Percentiles rank a stretch among this genome's conserved stretches.
These are phyloP conservation scores for Osmerus eperlanus DNA, from an alignment of 2,113 vertebrate species.

Conservation along the genomic window DNA sequence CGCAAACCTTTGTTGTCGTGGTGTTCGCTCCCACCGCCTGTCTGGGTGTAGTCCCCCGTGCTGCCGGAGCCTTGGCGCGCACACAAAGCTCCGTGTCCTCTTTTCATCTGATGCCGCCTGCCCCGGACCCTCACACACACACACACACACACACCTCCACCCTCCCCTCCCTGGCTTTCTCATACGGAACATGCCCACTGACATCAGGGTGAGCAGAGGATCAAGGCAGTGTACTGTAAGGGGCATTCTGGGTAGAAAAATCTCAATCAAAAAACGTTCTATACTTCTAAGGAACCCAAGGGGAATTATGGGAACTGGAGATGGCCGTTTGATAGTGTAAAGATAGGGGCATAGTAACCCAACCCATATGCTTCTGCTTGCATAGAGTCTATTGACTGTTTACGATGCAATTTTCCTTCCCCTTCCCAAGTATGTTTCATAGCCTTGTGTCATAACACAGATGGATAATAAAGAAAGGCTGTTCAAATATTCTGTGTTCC, in stretches of 20 bases:
- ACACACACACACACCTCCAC: conserved; percentile 1
- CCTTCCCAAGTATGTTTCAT: too few species aligned
- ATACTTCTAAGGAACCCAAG: too few species aligned
- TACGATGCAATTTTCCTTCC: too few species aligned
- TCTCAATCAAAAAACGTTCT: background rate
- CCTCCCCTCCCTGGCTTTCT: conserved; percentile 7
- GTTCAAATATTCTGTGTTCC: too few species aligned
- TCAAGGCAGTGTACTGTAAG: background rate
- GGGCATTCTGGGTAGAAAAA: background rate
- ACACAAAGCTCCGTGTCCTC: conserved; percentile 30
- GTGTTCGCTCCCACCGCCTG: conserved; percentile 28
- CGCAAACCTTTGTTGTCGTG: conserved; percentile 32
- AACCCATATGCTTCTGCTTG: too few species aligned
- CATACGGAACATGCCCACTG: conserved; percentile 17
- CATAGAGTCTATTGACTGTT: too few species aligned
- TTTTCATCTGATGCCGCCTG: conserved; percentile 42
- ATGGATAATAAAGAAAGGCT: too few species aligned
- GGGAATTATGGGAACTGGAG: too few species aligned
- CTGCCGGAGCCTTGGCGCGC: conserved; percentile 24
- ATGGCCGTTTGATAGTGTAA: too few species aligned
- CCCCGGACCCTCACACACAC: background rate
- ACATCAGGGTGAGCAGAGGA: background rate
- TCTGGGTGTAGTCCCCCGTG: conserved; percentile 37
- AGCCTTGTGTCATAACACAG: too few species aligned
- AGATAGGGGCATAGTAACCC: too few species aligned